Conservation (phyloP, 2,113 vertebrate species). For the Climacteris rufus region DNA sequence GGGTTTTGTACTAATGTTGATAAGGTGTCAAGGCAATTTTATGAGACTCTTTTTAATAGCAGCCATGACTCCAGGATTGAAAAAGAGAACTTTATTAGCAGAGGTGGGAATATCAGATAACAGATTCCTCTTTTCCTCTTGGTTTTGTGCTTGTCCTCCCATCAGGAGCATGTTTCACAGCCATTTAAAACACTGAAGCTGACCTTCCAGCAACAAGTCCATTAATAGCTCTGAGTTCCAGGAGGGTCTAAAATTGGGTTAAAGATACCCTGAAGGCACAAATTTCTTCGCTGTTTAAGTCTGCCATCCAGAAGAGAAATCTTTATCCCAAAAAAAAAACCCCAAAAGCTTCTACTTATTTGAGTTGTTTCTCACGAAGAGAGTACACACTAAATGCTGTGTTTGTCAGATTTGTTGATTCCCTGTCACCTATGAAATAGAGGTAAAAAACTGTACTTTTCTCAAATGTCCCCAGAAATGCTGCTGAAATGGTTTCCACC, state of each 20-base stretch:
- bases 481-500: not conserved
- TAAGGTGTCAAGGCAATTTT: conserved; percentile 2
- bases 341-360: not conserved
- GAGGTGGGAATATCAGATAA: not conserved
- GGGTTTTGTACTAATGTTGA: not conserved
- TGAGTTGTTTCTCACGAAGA: not conserved
- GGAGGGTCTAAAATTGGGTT: conserved; percentile 12
- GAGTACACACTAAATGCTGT: not conserved
- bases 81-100: not conserved
- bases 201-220: conserved; percentile 29
- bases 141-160: not conserved
- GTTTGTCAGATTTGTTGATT: not conserved
- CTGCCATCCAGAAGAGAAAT: not conserved
- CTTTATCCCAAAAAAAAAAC: not conserved
- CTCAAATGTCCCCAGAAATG: not conserved
- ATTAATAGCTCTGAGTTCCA: not conserved
- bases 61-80: not conserved
- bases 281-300: not conserved
- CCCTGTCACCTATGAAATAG: not conserved
- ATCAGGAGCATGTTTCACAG: not conserved
- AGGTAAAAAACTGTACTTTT: not conserved
- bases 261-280: conserved; percentile 5
- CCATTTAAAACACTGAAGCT: not conserved
- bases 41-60: not conserved
- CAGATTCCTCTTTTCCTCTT: not conserved